These are phyloP conservation scores for Drosophila parabipectinata DNA, from an alignment of 1,140 invertebrate genomes.

Conservation along the genomic window DNA sequence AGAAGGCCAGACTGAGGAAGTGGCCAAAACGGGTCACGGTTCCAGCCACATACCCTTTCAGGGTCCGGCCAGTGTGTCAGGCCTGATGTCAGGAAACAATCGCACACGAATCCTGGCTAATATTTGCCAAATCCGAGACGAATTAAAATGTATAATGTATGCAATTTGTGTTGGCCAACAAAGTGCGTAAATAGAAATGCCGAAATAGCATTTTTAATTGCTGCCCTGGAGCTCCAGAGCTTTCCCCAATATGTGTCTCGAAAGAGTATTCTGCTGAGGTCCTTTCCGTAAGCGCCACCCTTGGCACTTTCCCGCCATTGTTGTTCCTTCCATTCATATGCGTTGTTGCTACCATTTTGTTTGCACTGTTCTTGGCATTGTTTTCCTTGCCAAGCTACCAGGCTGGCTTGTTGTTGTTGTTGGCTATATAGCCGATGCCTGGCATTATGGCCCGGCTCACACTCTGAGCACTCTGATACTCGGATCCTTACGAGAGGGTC, in stretches of 20 bases:
- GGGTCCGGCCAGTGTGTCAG: no score
- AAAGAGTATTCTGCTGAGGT: slow-evolving; percentile 3
- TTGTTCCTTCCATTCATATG: slow-evolving; percentile 34
- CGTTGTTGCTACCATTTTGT: slow-evolving; percentile 58
- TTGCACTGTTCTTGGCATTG: slow-evolving; percentile 61
- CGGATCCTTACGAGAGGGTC: neutral
- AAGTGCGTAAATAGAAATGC: neutral
- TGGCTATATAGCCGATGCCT: slow-evolving; percentile 38
- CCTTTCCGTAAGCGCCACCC: neutral
- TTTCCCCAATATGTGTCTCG: neutral
- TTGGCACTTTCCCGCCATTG: neutral
- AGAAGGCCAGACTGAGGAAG: neutral
- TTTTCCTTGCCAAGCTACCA: slow-evolving; percentile 27
- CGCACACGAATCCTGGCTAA: no score
- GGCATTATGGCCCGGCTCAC: slow-evolving; percentile 41
- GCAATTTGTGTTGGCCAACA: no score
- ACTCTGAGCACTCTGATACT: neutral
- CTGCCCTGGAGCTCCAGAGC: neutral
- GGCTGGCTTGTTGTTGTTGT: slow-evolving; percentile 1
- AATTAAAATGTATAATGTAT: no score
- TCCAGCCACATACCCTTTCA: neutral
- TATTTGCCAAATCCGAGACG: no score
- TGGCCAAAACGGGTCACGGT: neutral
- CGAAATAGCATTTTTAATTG: neutral
- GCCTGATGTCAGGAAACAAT: neutral